These are phyloP conservation scores for Scaptomyza cyrtandrae DNA, from an alignment of 2,888 invertebrate species.

Conservation along the genomic window DNA sequence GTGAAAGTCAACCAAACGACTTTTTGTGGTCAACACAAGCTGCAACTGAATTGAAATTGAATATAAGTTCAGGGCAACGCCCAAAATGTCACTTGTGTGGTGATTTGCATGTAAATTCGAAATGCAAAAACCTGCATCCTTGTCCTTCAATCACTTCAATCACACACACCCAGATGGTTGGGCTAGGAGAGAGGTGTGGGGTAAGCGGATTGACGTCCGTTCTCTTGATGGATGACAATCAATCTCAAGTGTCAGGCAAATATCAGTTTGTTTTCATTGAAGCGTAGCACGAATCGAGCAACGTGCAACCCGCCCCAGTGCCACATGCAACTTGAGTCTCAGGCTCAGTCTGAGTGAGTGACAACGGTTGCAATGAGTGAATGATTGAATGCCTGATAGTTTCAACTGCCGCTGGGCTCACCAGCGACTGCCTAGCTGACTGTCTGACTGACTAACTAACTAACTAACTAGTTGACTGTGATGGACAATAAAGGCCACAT, in stretches of 20 bases:
- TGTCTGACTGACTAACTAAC: background rate
- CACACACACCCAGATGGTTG: constrained; percentile 27
- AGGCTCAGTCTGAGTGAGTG: constrained; percentile 42
- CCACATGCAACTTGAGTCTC: constrained; percentile 47
- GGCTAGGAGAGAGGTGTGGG: constrained; percentile 5
- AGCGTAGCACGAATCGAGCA: constrained; percentile 63
- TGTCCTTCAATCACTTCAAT: constrained; percentile 72
- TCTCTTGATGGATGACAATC: constrained; percentile 81
- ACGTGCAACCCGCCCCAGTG: constrained; percentile 32
- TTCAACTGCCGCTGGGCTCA: constrained; percentile 3
- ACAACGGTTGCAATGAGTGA: constrained; percentile 68
- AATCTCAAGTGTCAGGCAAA: constrained; percentile 82
- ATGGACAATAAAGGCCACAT: constrained; percentile 6
- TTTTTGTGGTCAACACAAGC: constrained; percentile 47
- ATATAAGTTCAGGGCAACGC: constrained; percentile 56
- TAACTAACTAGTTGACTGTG: constrained; percentile 21
- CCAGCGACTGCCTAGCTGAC: constrained; percentile 23
- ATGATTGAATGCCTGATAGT: constrained; percentile 61
- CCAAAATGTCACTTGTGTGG: constrained; percentile 24
- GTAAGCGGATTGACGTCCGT: constrained; percentile 6
- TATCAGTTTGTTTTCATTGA: constrained; percentile 79
- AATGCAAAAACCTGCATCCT: constrained; percentile 67
- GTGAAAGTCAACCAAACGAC: constrained; percentile 40
- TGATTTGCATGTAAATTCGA: constrained; percentile 65
- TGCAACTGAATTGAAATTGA: constrained; percentile 54